A percentile compares a stretch with the other conserved stretches of the same genome.
Evolutionary conservation across 2,888 invertebrate genomes (phyloP).

Genomic region (Micropterix aruncella): DNA sequence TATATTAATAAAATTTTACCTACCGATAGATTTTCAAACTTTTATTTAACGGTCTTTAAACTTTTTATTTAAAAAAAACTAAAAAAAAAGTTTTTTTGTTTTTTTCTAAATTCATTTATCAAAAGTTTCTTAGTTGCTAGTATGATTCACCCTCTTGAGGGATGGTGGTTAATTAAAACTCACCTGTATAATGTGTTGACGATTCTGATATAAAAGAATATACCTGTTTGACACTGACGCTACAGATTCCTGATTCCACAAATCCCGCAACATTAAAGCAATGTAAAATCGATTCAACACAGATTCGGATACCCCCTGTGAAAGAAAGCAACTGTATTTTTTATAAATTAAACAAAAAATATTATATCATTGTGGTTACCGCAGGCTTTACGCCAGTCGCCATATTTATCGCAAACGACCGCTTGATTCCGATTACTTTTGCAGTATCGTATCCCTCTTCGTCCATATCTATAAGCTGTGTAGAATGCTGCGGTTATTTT

Average conservation of each 20-base stretch:
- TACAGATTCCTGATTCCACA: conserved; percentile 54
- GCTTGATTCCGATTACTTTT: conserved; percentile 61
- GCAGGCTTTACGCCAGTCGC: conserved; percentile 33
- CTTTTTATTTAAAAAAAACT: too few relatives aligned
- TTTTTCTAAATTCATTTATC: neutral
- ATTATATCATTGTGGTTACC: conserved; percentile 1
- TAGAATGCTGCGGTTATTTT: conserved; percentile 10
- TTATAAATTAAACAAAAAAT: neutral
- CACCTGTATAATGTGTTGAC: too few relatives aligned
- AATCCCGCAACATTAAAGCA: conserved; percentile 70
- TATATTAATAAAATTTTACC: too few relatives aligned
- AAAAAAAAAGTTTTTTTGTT: conserved; percentile 1
- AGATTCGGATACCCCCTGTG: conserved; percentile 40
- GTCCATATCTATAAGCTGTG: conserved; percentile 46
- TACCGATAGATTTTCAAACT: too few relatives aligned
- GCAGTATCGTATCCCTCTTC: conserved; percentile 56
- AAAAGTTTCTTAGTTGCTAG: too few relatives aligned
- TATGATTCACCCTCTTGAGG: too few relatives aligned
- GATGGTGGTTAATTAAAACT: too few relatives aligned
- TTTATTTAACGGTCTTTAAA: too few relatives aligned
- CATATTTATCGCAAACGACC: conserved; percentile 53
- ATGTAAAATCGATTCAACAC: conserved; percentile 72
- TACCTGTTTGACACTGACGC: conserved; percentile 53
- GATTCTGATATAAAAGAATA: too few relatives aligned
- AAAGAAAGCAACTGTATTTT: conserved; percentile 10